Evolutionary conservation across 92 coral and sea anemone genomes (phyloP).

Genomic region (Virgularia gustaviana): DNA sequence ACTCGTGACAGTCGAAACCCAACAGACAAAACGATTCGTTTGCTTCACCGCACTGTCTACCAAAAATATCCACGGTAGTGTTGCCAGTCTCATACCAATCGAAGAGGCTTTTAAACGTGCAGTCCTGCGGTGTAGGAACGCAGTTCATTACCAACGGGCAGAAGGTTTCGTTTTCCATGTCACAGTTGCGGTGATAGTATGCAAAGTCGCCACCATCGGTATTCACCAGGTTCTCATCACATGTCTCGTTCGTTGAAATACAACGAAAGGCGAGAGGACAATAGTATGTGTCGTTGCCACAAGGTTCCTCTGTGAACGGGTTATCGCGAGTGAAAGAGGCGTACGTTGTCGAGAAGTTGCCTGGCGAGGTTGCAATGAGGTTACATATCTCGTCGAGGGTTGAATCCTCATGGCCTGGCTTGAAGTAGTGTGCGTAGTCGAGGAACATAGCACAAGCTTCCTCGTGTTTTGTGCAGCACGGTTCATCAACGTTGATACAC

Average conservation of each 20-base stretch:
- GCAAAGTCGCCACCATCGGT: too few species aligned
- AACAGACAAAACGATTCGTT: constrained; percentile 51
- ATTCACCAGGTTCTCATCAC: neutral
- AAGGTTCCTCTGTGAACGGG: neutral
- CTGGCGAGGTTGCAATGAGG: neutral
- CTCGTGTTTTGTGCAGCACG: constrained; percentile 16
- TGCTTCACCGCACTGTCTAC: constrained; percentile 36
- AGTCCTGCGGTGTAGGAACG: constrained; percentile 21
- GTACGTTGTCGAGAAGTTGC: constrained; percentile 10
- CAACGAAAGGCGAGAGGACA: constrained; percentile 57
- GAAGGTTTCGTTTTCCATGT: constrained; percentile 45
- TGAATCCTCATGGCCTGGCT: too few species aligned
- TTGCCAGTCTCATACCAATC: constrained; percentile 53
- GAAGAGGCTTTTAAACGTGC: constrained; percentile 45
- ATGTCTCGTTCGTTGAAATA: constrained; percentile 32
- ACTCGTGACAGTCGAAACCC: constrained; percentile 33
- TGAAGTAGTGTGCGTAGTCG: neutral
- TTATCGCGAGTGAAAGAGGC: neutral
- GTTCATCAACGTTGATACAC: constrained; percentile 11
- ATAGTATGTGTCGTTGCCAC: constrained; percentile 41
- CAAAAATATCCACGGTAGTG: constrained; percentile 31
- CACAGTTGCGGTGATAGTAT: too few species aligned
- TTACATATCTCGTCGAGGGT: neutral
- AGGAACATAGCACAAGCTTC: constrained; percentile 15
- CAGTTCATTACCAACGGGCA: constrained; percentile 59